These are phyloP conservation scores for Sarcophaga caerulescens DNA, from an alignment of 2,888 invertebrate species.

Conservation along the genomic window DNA sequence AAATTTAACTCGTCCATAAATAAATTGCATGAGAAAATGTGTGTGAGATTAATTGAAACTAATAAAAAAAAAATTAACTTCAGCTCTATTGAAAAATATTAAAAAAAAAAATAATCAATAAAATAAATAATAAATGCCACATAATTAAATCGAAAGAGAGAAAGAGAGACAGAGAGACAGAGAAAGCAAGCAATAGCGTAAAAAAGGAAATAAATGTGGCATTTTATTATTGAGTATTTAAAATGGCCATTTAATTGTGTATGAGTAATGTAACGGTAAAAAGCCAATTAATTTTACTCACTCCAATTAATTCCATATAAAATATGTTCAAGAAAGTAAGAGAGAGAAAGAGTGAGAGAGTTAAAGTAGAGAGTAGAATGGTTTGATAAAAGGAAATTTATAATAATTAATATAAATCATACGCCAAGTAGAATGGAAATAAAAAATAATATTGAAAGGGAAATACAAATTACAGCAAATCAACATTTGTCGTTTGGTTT, in stretches of 20 bases:
- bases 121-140: background rate
- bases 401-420: slow-evolving; percentile 18
- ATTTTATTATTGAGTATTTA: background rate
- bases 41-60: slow-evolving; percentile 16
- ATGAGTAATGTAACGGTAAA: background rate
- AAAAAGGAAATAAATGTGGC: background rate
- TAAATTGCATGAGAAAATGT: background rate
- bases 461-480: background rate
- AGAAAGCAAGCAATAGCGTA: background rate
- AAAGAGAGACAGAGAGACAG: background rate
- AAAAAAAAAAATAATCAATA: slow-evolving; percentile 7
- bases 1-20: background rate
- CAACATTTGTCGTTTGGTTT: background rate
- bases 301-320: background rate
- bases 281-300: background rate
- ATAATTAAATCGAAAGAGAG: background rate
- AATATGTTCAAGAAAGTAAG: background rate
- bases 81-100: background rate
- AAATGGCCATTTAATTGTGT: background rate
- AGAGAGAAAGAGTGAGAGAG: background rate
- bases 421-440: background rate
- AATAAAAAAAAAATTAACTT: slow-evolving; percentile 2
- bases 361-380: background rate
- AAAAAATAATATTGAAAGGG: background rate
- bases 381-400: background rate